These are phyloP conservation scores for Eretmocerus hayati DNA, from an alignment of 2,888 invertebrate species.

Conservation along the genomic window DNA sequence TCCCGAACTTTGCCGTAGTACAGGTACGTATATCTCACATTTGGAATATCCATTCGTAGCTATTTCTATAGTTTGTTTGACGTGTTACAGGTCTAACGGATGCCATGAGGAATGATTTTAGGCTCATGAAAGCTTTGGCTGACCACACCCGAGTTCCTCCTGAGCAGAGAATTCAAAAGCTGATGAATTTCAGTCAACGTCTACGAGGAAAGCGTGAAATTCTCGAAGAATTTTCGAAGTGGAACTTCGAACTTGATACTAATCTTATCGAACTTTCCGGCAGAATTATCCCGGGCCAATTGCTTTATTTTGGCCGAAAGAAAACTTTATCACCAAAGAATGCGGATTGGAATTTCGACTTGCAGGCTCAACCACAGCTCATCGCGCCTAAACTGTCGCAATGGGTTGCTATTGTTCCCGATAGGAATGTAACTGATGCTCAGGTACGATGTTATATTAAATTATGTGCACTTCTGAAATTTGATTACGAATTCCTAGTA, in stretches of 20 bases:
- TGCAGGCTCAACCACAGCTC: slow-evolving; percentile 52
- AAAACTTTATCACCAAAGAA: slow-evolving; percentile 46
- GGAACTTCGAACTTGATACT: slow-evolving; percentile 63
- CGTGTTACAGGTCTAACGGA: slow-evolving; percentile 51
- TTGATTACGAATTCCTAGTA: no score
- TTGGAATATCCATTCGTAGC: no score
- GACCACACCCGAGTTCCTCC: slow-evolving; percentile 70
- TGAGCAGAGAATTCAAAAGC: slow-evolving; percentile 55
- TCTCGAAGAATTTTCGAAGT: slow-evolving; percentile 56
- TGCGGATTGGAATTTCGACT: slow-evolving; percentile 71
- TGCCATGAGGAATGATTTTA: slow-evolving; percentile 57
- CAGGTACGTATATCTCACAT: slow-evolving; percentile 55
- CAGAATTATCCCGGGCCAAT: slow-evolving; percentile 58
- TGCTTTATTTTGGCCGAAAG: slow-evolving; percentile 53
- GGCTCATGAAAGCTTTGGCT: slow-evolving; percentile 62
- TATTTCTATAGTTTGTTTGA: neutral
- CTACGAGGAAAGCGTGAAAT: slow-evolving; percentile 40
- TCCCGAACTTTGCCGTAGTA: slow-evolving; percentile 76
- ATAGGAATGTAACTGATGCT: slow-evolving; percentile 29
- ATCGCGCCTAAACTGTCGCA: slow-evolving; percentile 33
- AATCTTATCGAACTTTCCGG: slow-evolving; percentile 59
- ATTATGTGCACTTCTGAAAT: neutral
- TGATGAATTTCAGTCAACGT: slow-evolving; percentile 59
- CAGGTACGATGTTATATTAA: slow-evolving; percentile 25
- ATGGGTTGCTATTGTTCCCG: slow-evolving; percentile 46